Conservation (phyloP, 1,140 invertebrate species). For the Drosophila tropicalis region DNA sequence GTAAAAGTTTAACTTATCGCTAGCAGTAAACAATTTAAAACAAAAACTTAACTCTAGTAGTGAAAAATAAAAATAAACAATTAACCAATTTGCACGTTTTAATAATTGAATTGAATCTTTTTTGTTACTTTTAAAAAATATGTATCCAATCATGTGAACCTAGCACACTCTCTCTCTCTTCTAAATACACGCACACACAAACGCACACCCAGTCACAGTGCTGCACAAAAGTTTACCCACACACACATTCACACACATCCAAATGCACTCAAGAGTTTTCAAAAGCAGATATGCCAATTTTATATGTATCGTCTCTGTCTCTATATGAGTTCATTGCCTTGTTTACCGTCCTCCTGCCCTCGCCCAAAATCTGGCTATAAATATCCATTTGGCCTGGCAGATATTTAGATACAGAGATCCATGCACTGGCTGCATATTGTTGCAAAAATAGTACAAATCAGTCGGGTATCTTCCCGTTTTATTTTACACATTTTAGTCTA, state of each 20-base stretch:
- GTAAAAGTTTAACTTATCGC: constrained; percentile 28
- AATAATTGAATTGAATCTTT: constrained; percentile 8
- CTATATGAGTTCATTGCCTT: constrained; percentile 75
- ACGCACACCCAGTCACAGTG: constrained; percentile 55
- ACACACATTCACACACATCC: constrained; percentile 18
- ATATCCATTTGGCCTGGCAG: constrained; percentile 42
- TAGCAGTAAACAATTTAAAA: background rate
- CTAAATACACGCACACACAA: constrained; percentile 28
- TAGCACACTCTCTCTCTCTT: constrained; percentile 36
- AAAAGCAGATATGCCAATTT: constrained; percentile 58
- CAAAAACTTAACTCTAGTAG: constrained; percentile 34
- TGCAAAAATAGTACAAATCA: constrained; percentile 57
- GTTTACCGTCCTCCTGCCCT: constrained; percentile 53
- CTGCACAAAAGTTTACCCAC: constrained; percentile 36
- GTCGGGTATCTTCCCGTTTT: constrained; percentile 34
- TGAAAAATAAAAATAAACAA: constrained; percentile 19
- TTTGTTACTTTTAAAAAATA: constrained; percentile 37
- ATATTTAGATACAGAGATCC: constrained; percentile 43
- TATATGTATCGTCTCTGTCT: constrained; percentile 38
- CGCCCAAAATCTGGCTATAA: constrained; percentile 55
- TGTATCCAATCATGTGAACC: constrained; percentile 41
- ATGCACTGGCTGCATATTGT: constrained; percentile 57
- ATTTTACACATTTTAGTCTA: constrained; percentile 56
- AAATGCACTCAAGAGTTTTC: constrained; percentile 36
- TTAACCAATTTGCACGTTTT: constrained; percentile 18